Evolutionary conservation across 2,113 vertebrate species (phyloP), one percentile per base, ranked within the genome.

Genomic region (Clupea harengus): DNA sequence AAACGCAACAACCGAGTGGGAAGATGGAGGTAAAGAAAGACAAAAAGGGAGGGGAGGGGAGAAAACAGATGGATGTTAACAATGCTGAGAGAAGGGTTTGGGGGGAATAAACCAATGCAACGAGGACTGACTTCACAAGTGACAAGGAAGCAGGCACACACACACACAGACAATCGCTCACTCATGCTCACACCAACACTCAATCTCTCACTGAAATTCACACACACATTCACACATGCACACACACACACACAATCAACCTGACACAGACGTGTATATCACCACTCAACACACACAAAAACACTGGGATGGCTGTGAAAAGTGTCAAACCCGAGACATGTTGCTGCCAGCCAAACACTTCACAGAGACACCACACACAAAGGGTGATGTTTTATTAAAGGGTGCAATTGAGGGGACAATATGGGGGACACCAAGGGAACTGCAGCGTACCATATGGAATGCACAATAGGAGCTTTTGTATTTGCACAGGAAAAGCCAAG

Each of bases 31-130:
- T 44, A 75, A 87, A 90, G 82, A 84, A 93, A 95, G 89, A 83
- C 85, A 50, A 32, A 83, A 84, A 88, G 82, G 82, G 92, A 94
- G 93, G 85, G 39, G 39, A 39, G 92, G 96, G 95, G 96, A 96
- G 95, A 98, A 88, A 95, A 98, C 96, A 99, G 95, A 97, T 95
- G 96, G 96, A 95, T 95, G 95, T 99, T 99, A 97, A 95, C 84
- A 94, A 96, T 96, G 92, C 92, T 95, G 94, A 95, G 45, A 89
- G 85, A 84, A 84, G 83, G 86, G 83, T 81, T 82, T 86, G 86
- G 87, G 83, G 88, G 83, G 88, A 81, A 86, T 45, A 88, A 85
- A 80, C 81, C 85, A 88, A 83, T 82, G 83, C 86, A 32, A 84
- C 44, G 82, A 84, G 17, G 86, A 89, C 80, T 86, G 45, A 46